Evolutionary conservation across 2,113 vertebrate genomes (phyloP).

Genomic region (Megaceryle maxima): DNA sequence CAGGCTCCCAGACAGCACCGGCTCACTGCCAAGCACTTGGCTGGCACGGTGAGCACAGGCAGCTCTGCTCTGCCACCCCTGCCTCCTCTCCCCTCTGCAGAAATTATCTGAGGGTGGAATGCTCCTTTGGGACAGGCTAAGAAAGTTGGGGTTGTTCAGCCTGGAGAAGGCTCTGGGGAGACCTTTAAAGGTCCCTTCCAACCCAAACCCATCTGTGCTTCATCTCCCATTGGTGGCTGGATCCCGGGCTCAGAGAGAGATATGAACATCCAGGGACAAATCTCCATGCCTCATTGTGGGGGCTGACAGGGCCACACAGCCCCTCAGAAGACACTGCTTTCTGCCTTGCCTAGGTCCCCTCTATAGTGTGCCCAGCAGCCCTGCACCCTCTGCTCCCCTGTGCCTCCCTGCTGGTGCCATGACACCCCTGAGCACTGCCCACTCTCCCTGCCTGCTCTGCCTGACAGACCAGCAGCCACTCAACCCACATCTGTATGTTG

Average conservation of each 20-base stretch:
- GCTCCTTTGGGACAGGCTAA: neutral
- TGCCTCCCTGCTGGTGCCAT: rapidly evolving
- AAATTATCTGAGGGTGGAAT: rapidly evolving
- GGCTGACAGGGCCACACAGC: rapidly evolving
- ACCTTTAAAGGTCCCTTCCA: rapidly evolving
- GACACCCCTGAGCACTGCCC: neutral
- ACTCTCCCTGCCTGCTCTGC: neutral
- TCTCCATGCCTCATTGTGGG: neutral
- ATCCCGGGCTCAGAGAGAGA: neutral
- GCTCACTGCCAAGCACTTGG: rapidly evolving
- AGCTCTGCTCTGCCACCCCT: neutral
- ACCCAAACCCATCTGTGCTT: rapidly evolving
- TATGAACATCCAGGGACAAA: neutral
- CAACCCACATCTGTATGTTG: neutral
- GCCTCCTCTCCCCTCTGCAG: neutral
- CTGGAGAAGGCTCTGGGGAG: neutral
- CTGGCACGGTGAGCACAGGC: rapidly evolving
- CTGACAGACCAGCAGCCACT: rapidly evolving
- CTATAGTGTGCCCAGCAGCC: neutral
- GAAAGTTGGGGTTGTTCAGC: neutral
- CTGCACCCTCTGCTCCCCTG: rapidly evolving
- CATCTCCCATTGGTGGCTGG: rapidly evolving
- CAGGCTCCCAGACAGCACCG: rapidly evolving
- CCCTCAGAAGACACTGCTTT: neutral
- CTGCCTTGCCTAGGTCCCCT: rapidly evolving